Conservation (phyloP, 2,888 invertebrate genomes). For the Diadromus collaris region DNA sequence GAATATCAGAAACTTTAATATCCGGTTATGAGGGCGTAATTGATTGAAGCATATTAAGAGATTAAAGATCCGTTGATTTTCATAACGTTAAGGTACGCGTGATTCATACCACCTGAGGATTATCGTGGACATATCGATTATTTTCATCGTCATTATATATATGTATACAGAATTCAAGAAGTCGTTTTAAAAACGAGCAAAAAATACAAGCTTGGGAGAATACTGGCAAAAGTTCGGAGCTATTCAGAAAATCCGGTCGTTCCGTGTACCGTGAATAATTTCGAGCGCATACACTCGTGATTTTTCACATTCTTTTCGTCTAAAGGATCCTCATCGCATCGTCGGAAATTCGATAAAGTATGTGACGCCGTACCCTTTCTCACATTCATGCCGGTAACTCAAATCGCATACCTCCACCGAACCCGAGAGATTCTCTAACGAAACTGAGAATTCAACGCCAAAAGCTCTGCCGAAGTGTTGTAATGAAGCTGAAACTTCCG, state of each 20-base stretch:
- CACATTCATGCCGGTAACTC: background rate
- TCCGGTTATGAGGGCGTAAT: constrained; percentile 40
- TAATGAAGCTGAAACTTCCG: background rate
- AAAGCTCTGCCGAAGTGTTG: background rate
- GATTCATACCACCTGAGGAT: background rate
- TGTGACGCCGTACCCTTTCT: constrained; percentile 1
- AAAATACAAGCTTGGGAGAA: constrained; percentile 5
- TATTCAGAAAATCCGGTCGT: constrained; percentile 15
- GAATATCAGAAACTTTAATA: constrained; percentile 52
- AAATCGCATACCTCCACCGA: background rate
- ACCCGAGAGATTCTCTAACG: background rate
- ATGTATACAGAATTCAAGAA: background rate
- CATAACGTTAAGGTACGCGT: constrained; percentile 3
- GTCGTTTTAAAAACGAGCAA: constrained; percentile 5
- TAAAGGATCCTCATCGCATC: constrained; percentile 7
- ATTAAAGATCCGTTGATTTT: constrained; percentile 36
- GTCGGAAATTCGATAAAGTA: constrained; percentile 15
- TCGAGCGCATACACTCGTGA: constrained; percentile 3
- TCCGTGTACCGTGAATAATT: constrained; percentile 8
- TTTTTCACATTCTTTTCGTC: constrained; percentile 9
- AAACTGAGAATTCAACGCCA: background rate
- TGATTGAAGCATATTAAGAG: constrained; percentile 52
- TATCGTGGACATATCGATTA: constrained; percentile 15
- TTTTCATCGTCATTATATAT: background rate
- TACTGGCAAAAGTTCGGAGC: background rate